Evolutionary conservation across 2,888 invertebrate species (phyloP), one percentile per base, ranked within the genome.

Genomic region (Drosophila suboccidentalis): DNA sequence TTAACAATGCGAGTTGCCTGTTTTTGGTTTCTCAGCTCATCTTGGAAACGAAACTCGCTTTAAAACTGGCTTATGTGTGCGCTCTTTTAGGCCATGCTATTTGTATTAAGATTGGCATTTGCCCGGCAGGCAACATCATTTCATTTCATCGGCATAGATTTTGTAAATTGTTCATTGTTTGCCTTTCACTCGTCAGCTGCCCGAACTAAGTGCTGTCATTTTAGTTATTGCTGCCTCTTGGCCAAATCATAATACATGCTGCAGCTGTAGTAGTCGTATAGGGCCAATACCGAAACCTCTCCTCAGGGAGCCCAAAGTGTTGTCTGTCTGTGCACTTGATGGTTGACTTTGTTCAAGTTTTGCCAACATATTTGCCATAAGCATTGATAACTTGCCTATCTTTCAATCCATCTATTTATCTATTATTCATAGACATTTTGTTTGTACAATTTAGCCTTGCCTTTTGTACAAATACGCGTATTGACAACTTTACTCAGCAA

Each of bases 121-220:
- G 49, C 29, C 61, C 34, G 43, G 29, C 44, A 62, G 39, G 32
- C 50, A 49, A 19, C 26, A 38, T 15, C 44, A 39, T 38, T 32
- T 38, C 54, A 29, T 55, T 57, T 47, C 46, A 58, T 58, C 38
- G 47, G 64, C 72, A 78, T 61, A 61, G 73, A 61, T 78, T 69
- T 80, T 38, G 59, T 49, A 76, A 66, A 66, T 80, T 72, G 62
- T 47, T 61, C 54, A 66, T 64, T 83, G 82, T 83, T 89, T 89
- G 88, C 61, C 43, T 46, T 66, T 65, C 38, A 47, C 39, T 70
- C 53, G 54, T 26, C 53, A n/a, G 46, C 46, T 53, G 62, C 69
- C 64, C n/a, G 64, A 61, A 57, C 82, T 64, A 81, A 83, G 78
- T 81, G 89, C 76, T 75, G 80, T 61, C 70, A 65, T 38, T 50